Conservation (phyloP, 30 jellyfish, hydroid and myxozoan species). For the Hydractinia symbiolongicarpus region DNA sequence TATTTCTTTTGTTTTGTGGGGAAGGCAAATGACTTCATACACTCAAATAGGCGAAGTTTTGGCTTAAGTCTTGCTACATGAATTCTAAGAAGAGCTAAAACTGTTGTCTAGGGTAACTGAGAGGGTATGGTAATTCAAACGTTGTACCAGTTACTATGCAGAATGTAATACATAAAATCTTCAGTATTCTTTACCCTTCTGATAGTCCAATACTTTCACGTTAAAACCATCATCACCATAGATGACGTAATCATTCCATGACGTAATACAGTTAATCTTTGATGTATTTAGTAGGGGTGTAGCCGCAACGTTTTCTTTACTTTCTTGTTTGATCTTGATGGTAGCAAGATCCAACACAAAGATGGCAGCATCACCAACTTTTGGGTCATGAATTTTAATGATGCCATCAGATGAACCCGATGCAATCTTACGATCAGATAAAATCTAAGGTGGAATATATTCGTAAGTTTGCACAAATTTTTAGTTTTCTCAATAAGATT, state of each 20-base stretch:
- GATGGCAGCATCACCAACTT: conserved; percentile 38
- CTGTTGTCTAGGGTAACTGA: too few species aligned
- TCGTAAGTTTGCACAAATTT: too few species aligned
- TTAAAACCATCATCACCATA: conserved; percentile 96
- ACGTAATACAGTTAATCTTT: conserved; percentile 61
- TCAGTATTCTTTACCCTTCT: conserved; percentile 34
- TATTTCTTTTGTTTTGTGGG: too few species aligned
- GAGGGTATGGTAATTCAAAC: too few species aligned
- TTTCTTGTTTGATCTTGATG: conserved; percentile 3
- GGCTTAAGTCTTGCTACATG: too few species aligned
- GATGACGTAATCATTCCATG: conserved; percentile 36
- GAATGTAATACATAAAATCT: too few species aligned
- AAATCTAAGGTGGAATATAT: conserved; percentile 29
- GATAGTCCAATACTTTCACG: conserved; percentile 51
- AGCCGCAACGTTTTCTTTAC: not conserved
- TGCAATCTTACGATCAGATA: conserved; percentile 57
- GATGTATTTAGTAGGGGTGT: conserved; percentile 1
- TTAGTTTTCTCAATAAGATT: too few species aligned
- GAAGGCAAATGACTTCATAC: too few species aligned
- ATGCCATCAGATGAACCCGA: conserved; percentile 76
- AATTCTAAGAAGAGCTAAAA: too few species aligned
- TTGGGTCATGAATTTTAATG: conserved; percentile 36
- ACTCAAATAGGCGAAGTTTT: too few species aligned
- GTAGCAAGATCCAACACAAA: conserved; percentile 23
- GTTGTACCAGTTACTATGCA: too few species aligned